Evolutionary conservation across 2,888 invertebrate species (phyloP).

Genomic region (Scelioninae gen. 1): DNA sequence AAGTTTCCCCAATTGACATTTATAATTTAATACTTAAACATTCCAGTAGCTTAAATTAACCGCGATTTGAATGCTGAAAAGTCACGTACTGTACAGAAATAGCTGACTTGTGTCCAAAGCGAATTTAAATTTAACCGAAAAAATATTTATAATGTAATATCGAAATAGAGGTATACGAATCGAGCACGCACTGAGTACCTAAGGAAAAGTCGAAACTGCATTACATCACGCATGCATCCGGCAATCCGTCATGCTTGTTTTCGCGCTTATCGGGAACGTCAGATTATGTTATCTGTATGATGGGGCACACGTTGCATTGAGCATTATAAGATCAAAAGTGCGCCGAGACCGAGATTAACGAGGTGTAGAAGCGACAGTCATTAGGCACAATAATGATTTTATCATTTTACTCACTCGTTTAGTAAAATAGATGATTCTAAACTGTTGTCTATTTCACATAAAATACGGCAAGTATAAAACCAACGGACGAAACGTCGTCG

Average conservation of each 20-base stretch:
- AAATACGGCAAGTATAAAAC: no score
- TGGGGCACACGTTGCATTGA: constrained; percentile 45
- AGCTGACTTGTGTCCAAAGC: constrained; percentile 21
- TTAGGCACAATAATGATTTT: constrained; percentile 65
- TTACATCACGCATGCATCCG: constrained; percentile 65
- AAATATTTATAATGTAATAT: constrained; percentile 47
- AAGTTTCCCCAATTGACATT: constrained; percentile 7
- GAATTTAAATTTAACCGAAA: constrained; percentile 51
- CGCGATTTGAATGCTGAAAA: constrained; percentile 41
- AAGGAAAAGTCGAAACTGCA: constrained; percentile 57
- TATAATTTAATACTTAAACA: constrained; percentile 25
- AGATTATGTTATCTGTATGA: constrained; percentile 61
- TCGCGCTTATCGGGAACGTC: constrained; percentile 57
- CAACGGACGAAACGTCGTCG: no score
- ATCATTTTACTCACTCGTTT: constrained; percentile 57
- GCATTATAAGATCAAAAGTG: constrained; percentile 66
- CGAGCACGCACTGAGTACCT: constrained; percentile 47
- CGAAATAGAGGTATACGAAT: constrained; percentile 31
- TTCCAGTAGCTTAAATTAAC: constrained; percentile 22
- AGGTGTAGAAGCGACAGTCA: constrained; percentile 67
- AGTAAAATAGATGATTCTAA: constrained; percentile 39
- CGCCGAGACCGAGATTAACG: constrained; percentile 61
- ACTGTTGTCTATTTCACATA: no score
- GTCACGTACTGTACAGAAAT: constrained; percentile 57
- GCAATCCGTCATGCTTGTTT: constrained; percentile 63